Evolutionary conservation across 1,140 invertebrate genomes (phyloP).

Genomic region (Yoshiicerus persimilis): DNA sequence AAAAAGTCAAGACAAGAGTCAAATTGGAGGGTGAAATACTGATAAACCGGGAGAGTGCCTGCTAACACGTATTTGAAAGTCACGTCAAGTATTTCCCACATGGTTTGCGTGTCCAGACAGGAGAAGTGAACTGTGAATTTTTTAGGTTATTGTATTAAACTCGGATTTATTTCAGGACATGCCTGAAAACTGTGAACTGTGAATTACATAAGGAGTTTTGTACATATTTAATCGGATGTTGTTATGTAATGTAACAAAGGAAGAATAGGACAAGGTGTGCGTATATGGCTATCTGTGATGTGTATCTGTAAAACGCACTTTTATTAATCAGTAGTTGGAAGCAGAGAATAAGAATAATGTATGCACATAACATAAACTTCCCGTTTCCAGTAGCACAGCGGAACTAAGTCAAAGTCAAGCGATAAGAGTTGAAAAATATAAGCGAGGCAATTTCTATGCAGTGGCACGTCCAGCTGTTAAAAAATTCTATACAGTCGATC

Average conservation of each 20-base stretch:
- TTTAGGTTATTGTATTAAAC: neutral
- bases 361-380: no score
- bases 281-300: neutral
- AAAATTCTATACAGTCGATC: neutral
- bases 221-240: neutral
- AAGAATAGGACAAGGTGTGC: neutral
- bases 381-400: slow-evolving; percentile 11
- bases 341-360: neutral
- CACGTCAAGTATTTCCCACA: neutral
- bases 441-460: slow-evolving; percentile 21
- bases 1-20: neutral
- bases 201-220: neutral
- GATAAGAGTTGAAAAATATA: neutral
- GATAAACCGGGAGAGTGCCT: neutral
- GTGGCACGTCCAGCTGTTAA: slow-evolving; percentile 17
- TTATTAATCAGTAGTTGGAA: no score
- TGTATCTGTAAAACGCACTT: neutral
- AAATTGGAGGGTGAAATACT: neutral
- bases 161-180: neutral
- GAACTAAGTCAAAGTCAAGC: slow-evolving; percentile 13
- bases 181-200: no score
- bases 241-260: neutral
- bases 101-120: neutral
- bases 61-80: neutral
- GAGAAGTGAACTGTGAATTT: neutral